Base-by-base conservation (phyloP, 2,888 invertebrate species). In the Plebejus argus region DNA sequence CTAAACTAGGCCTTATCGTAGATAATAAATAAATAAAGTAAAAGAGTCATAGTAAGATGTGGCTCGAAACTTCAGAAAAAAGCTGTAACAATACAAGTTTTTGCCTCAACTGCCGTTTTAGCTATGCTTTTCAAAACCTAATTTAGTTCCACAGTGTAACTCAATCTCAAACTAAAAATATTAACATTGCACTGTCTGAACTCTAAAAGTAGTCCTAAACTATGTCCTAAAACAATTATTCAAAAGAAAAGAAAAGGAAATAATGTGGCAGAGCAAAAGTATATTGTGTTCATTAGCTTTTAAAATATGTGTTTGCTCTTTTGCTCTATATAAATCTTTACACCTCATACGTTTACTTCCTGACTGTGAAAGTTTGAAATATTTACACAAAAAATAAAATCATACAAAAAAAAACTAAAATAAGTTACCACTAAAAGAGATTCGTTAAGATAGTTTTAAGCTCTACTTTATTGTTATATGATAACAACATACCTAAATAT, bases 401-500 rank as follows among this genome's bases (percentile, higher is more conserved):
- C 53, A 53, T 53, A 12, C 28, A 28, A 28, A 66, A 23, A 58
- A 10, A 28, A 15, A 66, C 28, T 81, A 81, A 80, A 78, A 15
- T 66, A 33, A 66, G 66, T 66, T 66, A 66, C 66, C 66, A 66
- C 66, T 66, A 66, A 66, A 66, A 66, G 66, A 66, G 28, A 66
- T 66, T 66, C 6, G 66, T 66, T 66, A 33, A 28, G 66, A 33
- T 66, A 66, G 66, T 66, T 15, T 33, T 66, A 66, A 66, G 28
- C 6, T 66, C 7, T 28, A 66, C 15, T 28, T 28, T 72, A 71
- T 58, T 71, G 71, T 58, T 58, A 35, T 77, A 72, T 35, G 18
- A 56, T 72, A 72, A 70, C 33, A 58, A 53, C 33, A 56, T 56
- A 39, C 56, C 12, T 45, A 45, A 45, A 45, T 12, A 45, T 88